Evolutionary conservation across 2,888 invertebrate genomes (phyloP).

Genomic region (Noctuana brunneofusca): DNA sequence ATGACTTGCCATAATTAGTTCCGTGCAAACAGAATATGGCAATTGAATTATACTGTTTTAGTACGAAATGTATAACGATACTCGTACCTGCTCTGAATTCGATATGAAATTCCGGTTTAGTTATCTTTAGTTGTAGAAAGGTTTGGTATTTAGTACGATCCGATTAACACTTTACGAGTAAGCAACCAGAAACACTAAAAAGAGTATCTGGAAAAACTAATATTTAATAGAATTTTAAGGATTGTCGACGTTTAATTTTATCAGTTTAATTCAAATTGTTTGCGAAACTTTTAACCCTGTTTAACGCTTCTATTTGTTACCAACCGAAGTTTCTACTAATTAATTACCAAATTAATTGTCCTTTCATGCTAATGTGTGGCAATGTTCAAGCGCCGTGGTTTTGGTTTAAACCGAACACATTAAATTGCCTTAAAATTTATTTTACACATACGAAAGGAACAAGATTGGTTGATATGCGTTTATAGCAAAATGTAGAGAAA

Average conservation of each 20-base stretch:
- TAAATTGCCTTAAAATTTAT: conserved; percentile 21
- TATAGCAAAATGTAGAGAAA: too few species aligned
- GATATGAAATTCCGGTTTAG: not conserved
- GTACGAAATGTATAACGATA: conserved; percentile 1
- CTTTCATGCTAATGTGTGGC: conserved; percentile 30
- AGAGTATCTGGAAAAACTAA: too few species aligned
- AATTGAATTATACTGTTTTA: conserved; percentile 34
- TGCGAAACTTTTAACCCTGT: conserved; percentile 18
- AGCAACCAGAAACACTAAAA: not conserved
- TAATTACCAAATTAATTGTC: conserved; percentile 29
- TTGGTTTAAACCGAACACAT: conserved; percentile 21
- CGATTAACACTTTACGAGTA: too few species aligned
- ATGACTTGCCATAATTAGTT: conserved; percentile 55
- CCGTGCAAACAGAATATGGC: conserved; percentile 35
- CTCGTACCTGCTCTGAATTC: not conserved
- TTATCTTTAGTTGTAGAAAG: not conserved
- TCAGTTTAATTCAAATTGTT: conserved; percentile 1
- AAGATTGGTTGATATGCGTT: not conserved
- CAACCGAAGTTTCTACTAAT: conserved; percentile 22
- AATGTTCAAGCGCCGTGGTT: conserved; percentile 18
- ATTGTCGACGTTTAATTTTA: not conserved
- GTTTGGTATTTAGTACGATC: too few species aligned
- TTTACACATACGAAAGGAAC: conserved; percentile 6
- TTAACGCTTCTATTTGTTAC: conserved; percentile 22
- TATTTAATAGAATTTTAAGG: too few species aligned